Conservation (phyloP, 2,113 vertebrate species). For the Cololabis saira region DNA sequence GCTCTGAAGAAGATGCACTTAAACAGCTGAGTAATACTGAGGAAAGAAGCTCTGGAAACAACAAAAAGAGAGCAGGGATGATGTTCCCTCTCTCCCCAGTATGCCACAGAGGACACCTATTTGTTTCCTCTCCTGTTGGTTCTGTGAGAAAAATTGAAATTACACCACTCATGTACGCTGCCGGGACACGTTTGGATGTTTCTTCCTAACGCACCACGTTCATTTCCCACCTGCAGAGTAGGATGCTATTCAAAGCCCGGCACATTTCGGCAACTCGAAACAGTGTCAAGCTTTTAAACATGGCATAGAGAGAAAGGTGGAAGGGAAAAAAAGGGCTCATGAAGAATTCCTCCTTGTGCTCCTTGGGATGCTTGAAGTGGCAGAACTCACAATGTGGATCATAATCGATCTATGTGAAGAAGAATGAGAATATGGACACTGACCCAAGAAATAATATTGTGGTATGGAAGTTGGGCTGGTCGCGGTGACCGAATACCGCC, state of each 20-base stretch:
- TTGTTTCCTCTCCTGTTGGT: too few species aligned
- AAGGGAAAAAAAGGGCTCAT: slow-evolving; percentile 48
- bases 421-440: slow-evolving; percentile 17
- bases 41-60: slow-evolving; percentile 53
- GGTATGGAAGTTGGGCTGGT: neutral
- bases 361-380: slow-evolving; percentile 73
- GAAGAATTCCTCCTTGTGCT: slow-evolving; percentile 54
- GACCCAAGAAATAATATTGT: too few species aligned
- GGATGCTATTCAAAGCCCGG: slow-evolving; percentile 67
- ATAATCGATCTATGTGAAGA: slow-evolving; percentile 19
- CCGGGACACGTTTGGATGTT: slow-evolving; percentile 37
- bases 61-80: slow-evolving; percentile 53
- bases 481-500: too few species aligned
- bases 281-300: slow-evolving; percentile 45
- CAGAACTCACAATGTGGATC: slow-evolving; percentile 77
- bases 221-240: slow-evolving; percentile 17
- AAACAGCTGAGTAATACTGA: slow-evolving; percentile 33
- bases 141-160: too few species aligned
- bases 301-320: slow-evolving; percentile 54
- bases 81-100: slow-evolving; percentile 55
- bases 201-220: slow-evolving; percentile 46
- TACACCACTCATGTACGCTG: too few species aligned
- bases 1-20: too few species aligned
- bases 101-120: slow-evolving; percentile 53
- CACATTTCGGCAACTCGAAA: neutral